A percentile compares a stretch with the other conserved stretches of the same genome.
Conservation (phyloP, 2,888 invertebrate genomes). For the Tyria jacobaeae region DNA sequence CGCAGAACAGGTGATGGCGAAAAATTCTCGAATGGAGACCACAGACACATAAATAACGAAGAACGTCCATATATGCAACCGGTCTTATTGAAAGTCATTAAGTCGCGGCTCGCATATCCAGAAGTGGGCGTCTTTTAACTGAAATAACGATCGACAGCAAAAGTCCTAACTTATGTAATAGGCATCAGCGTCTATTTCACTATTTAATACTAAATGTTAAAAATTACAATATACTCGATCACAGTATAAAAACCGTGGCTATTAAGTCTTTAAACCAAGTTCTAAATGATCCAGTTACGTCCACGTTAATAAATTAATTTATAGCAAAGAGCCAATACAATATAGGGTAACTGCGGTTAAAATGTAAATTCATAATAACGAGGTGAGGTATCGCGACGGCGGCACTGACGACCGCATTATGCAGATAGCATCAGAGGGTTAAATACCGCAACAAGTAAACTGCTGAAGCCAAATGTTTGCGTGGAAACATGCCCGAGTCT, state of each 20-base stretch:
- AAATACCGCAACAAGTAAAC: conserved; percentile 84
- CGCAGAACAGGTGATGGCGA: no score
- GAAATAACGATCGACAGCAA: no score
- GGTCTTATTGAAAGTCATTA: no score
- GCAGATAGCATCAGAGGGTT: conserved; percentile 78
- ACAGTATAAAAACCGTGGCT: background rate
- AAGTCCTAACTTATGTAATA: no score
- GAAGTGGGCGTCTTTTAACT: no score
- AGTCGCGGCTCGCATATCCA: no score
- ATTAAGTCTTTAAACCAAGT: conserved; percentile 5
- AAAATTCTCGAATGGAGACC: no score
- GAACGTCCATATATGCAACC: no score
- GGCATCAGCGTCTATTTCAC: no score
- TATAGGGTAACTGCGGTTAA: conserved; percentile 69
- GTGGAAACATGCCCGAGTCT: conserved; percentile 49
- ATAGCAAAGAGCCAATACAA: conserved; percentile 67
- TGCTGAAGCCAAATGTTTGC: conserved; percentile 65
- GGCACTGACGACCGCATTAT: conserved; percentile 79
- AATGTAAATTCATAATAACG: conserved; percentile 79
- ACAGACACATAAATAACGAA: no score
- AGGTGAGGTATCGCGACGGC: conserved; percentile 70
- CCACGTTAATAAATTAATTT: conserved; percentile 60
- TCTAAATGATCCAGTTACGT: conserved; percentile 22
- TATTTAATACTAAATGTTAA: background rate
- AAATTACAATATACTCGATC: background rate